These are phyloP conservation scores for Apis florea DNA, from an alignment of 1,140 invertebrate genomes.

Conservation along the genomic window DNA sequence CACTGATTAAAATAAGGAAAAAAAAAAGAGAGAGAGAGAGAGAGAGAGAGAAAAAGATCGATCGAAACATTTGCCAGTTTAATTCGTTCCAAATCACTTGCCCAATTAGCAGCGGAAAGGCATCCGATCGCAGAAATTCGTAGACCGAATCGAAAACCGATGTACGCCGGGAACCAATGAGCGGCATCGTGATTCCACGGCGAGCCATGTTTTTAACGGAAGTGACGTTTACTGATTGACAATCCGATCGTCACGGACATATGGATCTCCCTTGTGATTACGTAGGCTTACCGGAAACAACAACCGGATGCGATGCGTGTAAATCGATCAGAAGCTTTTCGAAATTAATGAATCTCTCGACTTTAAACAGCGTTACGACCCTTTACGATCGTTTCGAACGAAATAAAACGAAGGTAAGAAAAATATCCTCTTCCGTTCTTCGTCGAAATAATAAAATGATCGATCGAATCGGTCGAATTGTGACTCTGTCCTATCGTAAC, in stretches of 20 bases:
- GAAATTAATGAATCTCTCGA: conserved; percentile 5
- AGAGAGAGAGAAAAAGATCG: neutral
- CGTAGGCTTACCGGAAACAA: conserved; percentile 23
- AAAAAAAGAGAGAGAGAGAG: neutral
- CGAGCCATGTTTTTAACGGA: conserved; percentile 30
- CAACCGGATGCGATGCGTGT: neutral
- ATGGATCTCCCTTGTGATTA: conserved; percentile 36
- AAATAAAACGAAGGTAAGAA: neutral
- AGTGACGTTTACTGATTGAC: conserved; percentile 43
- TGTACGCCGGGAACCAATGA: neutral
- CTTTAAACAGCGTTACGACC: neutral
- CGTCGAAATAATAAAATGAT: no score
- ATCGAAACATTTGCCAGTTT: neutral
- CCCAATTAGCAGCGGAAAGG: conserved; percentile 18
- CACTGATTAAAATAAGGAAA: conserved; percentile 21
- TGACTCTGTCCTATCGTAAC: no score
- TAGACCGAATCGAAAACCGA: conserved; percentile 47
- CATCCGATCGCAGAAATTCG: conserved; percentile 20
- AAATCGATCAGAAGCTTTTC: conserved; percentile 17
- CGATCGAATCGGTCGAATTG: no score
- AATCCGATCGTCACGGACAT: conserved; percentile 35
- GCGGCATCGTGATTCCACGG: conserved; percentile 15
- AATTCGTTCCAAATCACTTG: conserved; percentile 55
- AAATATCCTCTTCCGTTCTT: no score
- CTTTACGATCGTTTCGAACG: neutral